Conservation (phyloP, 2,797 vertebrate genomes). For the Cygnus olor region DNA sequence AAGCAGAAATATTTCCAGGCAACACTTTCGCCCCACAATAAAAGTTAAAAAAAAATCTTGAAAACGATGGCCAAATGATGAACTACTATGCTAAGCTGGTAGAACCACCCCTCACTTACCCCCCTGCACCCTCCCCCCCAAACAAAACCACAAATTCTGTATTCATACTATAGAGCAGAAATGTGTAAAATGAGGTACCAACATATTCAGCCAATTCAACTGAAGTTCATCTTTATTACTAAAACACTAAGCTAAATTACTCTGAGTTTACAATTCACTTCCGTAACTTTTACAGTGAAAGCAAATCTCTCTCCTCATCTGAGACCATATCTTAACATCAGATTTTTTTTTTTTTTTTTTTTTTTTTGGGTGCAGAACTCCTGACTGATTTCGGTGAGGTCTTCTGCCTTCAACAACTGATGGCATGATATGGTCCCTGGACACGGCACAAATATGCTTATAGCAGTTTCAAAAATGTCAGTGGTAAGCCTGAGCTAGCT, state of each 20-base stretch:
- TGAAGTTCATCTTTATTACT: not conserved
- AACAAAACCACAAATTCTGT: not conserved
- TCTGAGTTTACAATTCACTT: not conserved
- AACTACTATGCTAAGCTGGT: not conserved
- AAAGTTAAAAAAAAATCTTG: not conserved
- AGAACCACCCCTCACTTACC: not conserved
- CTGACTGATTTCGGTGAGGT: not conserved
- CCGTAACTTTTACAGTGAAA: constrained; percentile 7
- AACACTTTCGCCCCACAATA: not conserved
- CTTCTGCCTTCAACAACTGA: constrained; percentile 6
- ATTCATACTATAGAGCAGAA: not conserved
- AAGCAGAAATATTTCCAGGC: not conserved
- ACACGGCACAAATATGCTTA: not conserved
- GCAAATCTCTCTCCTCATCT: constrained; percentile 12
- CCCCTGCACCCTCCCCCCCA: not conserved
- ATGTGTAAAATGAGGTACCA: not conserved
- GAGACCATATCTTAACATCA: not conserved
- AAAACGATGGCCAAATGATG: not conserved
- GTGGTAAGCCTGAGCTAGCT: constrained; percentile 29
- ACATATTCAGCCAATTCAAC: not conserved
- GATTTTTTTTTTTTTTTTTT: not conserved
- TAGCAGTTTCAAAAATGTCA: constrained; percentile 55
- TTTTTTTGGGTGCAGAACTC: not conserved
- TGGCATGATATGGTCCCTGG: constrained; percentile 30
- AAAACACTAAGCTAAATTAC: not conserved